Evolutionary conservation across 2,888 invertebrate species (phyloP).

Genomic region (Ganaspis brasiliensis): DNA sequence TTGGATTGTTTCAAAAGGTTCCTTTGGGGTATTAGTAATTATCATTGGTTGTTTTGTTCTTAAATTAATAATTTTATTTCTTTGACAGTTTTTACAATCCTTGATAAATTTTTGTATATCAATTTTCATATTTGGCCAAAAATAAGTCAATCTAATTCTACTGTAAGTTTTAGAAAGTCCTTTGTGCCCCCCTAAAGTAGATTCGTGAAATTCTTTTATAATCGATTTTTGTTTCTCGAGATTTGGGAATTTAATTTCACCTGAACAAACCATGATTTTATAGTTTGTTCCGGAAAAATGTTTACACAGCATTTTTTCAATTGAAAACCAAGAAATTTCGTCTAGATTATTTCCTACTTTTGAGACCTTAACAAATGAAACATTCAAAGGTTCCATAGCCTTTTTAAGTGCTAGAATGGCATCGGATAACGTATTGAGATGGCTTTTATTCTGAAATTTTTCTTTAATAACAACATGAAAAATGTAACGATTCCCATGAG

Average conservation of each 20-base stretch:
- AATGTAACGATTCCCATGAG: too few relatives aligned
- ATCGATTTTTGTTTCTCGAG: not conserved
- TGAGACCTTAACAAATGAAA: not conserved
- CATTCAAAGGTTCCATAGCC: not conserved
- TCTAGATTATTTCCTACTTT: not conserved
- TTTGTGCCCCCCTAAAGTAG: not conserved
- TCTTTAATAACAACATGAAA: too few relatives aligned
- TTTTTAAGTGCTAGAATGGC: not conserved
- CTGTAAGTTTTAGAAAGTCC: not conserved
- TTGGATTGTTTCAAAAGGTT: slow-evolving; percentile 1
- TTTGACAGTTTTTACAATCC: too few relatives aligned
- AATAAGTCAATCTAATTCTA: not conserved
- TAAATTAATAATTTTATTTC: not conserved
- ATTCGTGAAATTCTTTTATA: slow-evolving; percentile 10
- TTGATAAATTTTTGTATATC: not conserved
- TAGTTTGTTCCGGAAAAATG: not conserved
- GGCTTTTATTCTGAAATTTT: too few relatives aligned
- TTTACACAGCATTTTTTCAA: not conserved
- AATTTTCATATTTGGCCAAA: too few relatives aligned
- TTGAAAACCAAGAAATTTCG: not conserved
- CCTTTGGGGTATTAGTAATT: not conserved
- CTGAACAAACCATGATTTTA: not conserved
- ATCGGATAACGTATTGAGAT: too few relatives aligned
- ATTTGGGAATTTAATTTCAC: not conserved
- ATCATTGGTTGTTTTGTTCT: too few relatives aligned